Evolutionary conservation across 2,797 vertebrate species (phyloP), one percentile per base, ranked within the genome.

Genomic region (Synanceia verrucosa): DNA sequence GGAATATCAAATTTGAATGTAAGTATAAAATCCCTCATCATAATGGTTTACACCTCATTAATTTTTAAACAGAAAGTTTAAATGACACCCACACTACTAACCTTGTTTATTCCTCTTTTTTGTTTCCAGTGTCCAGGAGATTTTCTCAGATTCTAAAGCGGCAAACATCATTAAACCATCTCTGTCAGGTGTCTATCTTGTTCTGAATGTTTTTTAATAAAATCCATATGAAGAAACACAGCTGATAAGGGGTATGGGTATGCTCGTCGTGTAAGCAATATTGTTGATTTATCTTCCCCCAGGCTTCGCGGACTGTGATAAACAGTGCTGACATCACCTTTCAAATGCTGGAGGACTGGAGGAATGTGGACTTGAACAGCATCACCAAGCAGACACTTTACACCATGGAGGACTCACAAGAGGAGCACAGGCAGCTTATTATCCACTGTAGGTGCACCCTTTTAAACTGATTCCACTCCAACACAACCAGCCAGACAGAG

Each of bases 281-380:
- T 79, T 86, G 88, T 75, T 63, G 28, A 59, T 84, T 62, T 73
- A 65, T 85, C 78, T 83, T 65, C 73, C 59, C 48, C 2, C 83
- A 99, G 98, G 98, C 98, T 1, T 99, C 98, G 16, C 94, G 98
- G 84, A 99, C 98, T 0, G 98, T 99, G 90, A 99, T 99, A 95
- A 98, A 99, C 94, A 99, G 97, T 21, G 95, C 97, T 21, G 98
- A 99, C 93, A 99, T 99, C 93, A 99, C 98, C 3, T 99, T 99
- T 93, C 98, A 99, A 92, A 99, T 99, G 98, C 93, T 99, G 92
- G 98, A 99, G 89, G 98, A 99, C 94, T 99, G 98, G 98, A 96
- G 98, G 88, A 99, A 99, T n/a, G 98, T 99, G 88, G 98, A 99
- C 91, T 90, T 99, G 88, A 98, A 95, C 91, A 99, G 98, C 92